Percentiles rank a stretch among this genome's conserved stretches.
Evolutionary conservation across 64 coral and sea anemone species (phyloP).

Genomic region (Porites australiensis): DNA sequence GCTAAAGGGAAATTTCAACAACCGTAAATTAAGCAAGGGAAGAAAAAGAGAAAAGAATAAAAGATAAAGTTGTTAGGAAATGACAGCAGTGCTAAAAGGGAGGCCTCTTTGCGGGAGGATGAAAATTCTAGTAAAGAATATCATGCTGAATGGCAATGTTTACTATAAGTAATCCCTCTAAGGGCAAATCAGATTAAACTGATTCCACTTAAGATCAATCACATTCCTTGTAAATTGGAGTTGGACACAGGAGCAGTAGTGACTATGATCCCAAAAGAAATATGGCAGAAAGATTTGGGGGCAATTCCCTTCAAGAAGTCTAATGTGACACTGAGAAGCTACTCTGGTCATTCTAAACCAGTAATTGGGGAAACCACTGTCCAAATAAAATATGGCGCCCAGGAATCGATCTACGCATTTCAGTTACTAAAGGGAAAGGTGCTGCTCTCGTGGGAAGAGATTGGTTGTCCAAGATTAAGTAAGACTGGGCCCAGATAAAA

Average conservation of each 20-base stretch:
- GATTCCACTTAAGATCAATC: not conserved
- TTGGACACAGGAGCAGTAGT: slow-evolving; percentile 18
- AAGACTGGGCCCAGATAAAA: slow-evolving; percentile 1
- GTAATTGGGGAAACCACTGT: not conserved
- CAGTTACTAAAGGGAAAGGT: slow-evolving; percentile 26
- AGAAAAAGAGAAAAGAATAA: not conserved
- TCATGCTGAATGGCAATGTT: slow-evolving; percentile 8
- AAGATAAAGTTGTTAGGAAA: not conserved
- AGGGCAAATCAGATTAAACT: not conserved
- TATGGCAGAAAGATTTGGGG: not conserved
- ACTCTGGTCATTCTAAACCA: slow-evolving; percentile 24
- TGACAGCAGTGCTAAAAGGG: not conserved
- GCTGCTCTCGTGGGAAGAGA: slow-evolving; percentile 15
- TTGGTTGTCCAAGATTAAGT: slow-evolving; percentile 24
- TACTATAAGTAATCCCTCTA: not conserved
- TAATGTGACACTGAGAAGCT: slow-evolving; percentile 16
- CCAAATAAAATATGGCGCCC: not conserved
- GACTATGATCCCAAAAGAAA: slow-evolving; percentile 24
- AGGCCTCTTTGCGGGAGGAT: not conserved
- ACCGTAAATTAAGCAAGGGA: not conserved
- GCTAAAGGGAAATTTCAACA: not conserved
- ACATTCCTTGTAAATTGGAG: slow-evolving; percentile 27
- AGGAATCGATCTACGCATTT: slow-evolving; percentile 23
- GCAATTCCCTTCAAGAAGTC: slow-evolving; percentile 22
- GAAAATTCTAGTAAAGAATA: not conserved